Percentiles rank a stretch among this genome's conserved stretches.
Evolutionary conservation across 2,113 vertebrate species (phyloP).

Genomic region (Podocnemis expansa): DNA sequence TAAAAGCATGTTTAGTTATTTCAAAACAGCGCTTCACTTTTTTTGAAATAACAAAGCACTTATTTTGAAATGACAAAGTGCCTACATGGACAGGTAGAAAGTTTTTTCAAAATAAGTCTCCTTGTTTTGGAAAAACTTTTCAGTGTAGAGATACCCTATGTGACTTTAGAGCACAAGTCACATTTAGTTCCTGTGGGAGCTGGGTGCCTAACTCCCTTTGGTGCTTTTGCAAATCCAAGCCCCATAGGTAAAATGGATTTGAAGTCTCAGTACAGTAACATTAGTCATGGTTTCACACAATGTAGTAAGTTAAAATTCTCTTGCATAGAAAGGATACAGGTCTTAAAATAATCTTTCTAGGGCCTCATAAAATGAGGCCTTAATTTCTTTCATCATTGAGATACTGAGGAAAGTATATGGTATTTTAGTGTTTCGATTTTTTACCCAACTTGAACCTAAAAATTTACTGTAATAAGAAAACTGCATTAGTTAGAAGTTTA

Average conservation of each 20-base stretch:
- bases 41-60: too few relatives aligned
- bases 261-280: not conserved
- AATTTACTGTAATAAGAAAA: not conserved
- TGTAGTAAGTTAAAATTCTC: not conserved
- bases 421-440: not conserved
- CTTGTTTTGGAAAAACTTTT: too few relatives aligned
- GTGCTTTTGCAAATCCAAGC: not conserved
- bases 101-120: too few relatives aligned
- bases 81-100: too few relatives aligned
- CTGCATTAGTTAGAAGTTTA: slow-evolving; percentile 29
- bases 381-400: not conserved
- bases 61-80: too few relatives aligned
- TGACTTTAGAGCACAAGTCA: not conserved
- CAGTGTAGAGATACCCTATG: too few relatives aligned
- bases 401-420: not conserved
- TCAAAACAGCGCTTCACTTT: too few relatives aligned
- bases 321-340: not conserved
- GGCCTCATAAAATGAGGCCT: not conserved
- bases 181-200: not conserved
- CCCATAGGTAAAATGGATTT: not conserved
- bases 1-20: too few relatives aligned
- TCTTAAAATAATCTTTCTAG: not conserved
- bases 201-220: not conserved
- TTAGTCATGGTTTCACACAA: not conserved
- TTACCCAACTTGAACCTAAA: not conserved